Evolutionary conservation across 1,140 invertebrate genomes (phyloP).

Genomic region (Heliothis virescens): DNA sequence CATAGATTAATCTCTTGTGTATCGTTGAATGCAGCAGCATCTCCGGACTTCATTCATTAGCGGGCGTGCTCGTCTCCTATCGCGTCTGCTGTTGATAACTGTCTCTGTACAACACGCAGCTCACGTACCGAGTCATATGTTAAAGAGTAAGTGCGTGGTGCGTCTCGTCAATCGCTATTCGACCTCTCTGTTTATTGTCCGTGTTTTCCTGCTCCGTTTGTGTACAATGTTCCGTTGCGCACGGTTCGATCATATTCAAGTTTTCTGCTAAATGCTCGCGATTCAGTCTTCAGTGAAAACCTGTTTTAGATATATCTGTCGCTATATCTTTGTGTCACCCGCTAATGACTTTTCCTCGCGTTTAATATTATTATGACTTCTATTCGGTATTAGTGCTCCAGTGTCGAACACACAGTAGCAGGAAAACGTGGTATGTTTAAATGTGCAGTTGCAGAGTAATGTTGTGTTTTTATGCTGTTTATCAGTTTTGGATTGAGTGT

Average conservation of each 20-base stretch:
- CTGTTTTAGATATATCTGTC: conserved; percentile 21
- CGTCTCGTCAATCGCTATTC: conserved; percentile 47
- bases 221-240: conserved; percentile 32
- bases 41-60: conserved; percentile 63
- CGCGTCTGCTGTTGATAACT: conserved; percentile 62
- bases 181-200: conserved; percentile 53
- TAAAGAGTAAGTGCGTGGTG: conserved; percentile 50
- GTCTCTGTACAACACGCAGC: conserved; percentile 54
- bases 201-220: conserved; percentile 47
- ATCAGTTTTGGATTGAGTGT: conserved; percentile 71
- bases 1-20: conserved; percentile 22
- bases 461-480: conserved; percentile 81
- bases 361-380: conserved; percentile 3
- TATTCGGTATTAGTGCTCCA: conserved; percentile 25
- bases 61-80: conserved; percentile 56
- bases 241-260: conserved; percentile 27
- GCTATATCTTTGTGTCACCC: conserved; percentile 31
- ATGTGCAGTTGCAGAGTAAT: conserved; percentile 75
- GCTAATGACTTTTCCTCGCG: conserved; percentile 33
- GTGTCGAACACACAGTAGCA: conserved; percentile 52
- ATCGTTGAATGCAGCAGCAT: conserved; percentile 20
- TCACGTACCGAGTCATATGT: conserved; percentile 42
- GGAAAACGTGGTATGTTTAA: conserved; percentile 70
- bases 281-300: conserved; percentile 40
- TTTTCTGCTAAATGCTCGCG: conserved; percentile 24